These are phyloP conservation scores for Eumaeus atala DNA, from an alignment of 1,140 invertebrate species.

Conservation along the genomic window DNA sequence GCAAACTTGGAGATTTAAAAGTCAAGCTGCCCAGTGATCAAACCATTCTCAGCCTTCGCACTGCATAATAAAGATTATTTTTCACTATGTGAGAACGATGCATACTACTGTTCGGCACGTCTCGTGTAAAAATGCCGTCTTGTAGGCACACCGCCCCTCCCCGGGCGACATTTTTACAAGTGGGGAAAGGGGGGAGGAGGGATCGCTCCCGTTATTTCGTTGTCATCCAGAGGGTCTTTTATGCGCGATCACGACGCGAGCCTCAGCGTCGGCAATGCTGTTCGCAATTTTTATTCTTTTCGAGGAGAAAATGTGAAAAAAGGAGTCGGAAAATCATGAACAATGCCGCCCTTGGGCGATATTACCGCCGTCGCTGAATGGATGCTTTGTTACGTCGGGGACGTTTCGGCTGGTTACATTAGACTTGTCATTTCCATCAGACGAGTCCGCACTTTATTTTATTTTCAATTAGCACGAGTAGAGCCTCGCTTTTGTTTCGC, in stretches of 20 bases:
- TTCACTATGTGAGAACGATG: slow-evolving; percentile 26
- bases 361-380: slow-evolving; percentile 72
- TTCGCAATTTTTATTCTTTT: slow-evolving; percentile 69
- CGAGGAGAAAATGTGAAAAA: slow-evolving; percentile 64
- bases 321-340: slow-evolving; percentile 56
- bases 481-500: slow-evolving; percentile 23
- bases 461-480: slow-evolving; percentile 55
- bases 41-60: slow-evolving; percentile 25
- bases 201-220: slow-evolving; percentile 68
- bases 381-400: slow-evolving; percentile 68
- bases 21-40: slow-evolving; percentile 26
- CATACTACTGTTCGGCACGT: slow-evolving; percentile 45
- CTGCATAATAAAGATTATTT: slow-evolving; percentile 29
- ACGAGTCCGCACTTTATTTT: slow-evolving; percentile 40
- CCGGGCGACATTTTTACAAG: slow-evolving; percentile 61
- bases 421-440: slow-evolving; percentile 68
- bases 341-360: slow-evolving; percentile 68
- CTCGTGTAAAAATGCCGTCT: slow-evolving; percentile 68
- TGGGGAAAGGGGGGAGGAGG: slow-evolving; percentile 45
- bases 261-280: slow-evolving; percentile 67
- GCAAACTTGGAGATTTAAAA: slow-evolving; percentile 62
- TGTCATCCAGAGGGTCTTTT: slow-evolving; percentile 68
- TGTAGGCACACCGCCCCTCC: slow-evolving; percentile 59
- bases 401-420: slow-evolving; percentile 67
- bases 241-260: slow-evolving; percentile 61